These are phyloP conservation scores for Calycopis cecrops DNA, from an alignment of 1,140 invertebrate species.

Conservation along the genomic window DNA sequence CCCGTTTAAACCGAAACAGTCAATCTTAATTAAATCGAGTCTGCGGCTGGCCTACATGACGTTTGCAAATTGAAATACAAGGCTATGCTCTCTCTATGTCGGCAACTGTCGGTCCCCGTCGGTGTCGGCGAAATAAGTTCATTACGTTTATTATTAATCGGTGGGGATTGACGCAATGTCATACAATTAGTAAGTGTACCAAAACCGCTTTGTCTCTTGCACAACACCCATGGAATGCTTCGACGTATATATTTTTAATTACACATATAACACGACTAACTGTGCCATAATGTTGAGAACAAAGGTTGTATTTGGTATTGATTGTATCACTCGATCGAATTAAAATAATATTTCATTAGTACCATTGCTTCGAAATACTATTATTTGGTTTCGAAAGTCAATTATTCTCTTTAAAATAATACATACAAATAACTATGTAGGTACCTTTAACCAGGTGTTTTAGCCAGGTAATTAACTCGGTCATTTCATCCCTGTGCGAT, in stretches of 20 bases:
- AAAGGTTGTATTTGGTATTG: too few relatives aligned
- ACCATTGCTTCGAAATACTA: too few relatives aligned
- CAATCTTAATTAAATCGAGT: background rate
- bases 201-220: conserved; percentile 1
- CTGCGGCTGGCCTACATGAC: background rate
- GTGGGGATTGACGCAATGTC: conserved; percentile 4
- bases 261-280: background rate
- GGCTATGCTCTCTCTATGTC: conserved; percentile 1
- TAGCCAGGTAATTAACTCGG: too few relatives aligned
- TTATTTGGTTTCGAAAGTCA: too few relatives aligned
- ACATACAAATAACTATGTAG: too few relatives aligned
- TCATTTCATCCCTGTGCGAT: too few relatives aligned
- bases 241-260: background rate
- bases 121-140: conserved; percentile 1
- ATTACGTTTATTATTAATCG: conserved; percentile 1
- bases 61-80: conserved; percentile 5
- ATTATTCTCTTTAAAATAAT: too few relatives aligned
- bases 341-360: too few relatives aligned
- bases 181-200: background rate
- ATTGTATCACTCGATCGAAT: too few relatives aligned
- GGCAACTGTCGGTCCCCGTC: background rate
- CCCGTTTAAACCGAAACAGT: too few relatives aligned
- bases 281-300: too few relatives aligned
- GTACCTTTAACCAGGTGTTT: too few relatives aligned
- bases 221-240: background rate